Evolutionary conservation across 2,888 invertebrate species (phyloP).

Genomic region (Hemicrepidius hirtus): DNA sequence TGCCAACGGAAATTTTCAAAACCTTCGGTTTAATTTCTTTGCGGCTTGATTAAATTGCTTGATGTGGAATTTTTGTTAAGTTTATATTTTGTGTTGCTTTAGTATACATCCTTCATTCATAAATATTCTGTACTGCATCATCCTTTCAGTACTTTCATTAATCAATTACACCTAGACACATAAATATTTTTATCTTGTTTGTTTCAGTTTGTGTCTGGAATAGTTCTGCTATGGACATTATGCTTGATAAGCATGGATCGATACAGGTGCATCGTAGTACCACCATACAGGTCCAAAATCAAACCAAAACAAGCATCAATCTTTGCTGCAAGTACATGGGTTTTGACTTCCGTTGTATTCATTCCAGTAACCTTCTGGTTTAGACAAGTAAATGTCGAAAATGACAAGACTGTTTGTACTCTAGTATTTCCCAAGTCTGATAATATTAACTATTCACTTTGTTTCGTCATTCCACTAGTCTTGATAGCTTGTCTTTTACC

Average conservation of each 20-base stretch:
- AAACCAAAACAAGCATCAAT: conserved; percentile 71
- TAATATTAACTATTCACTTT: conserved; percentile 71
- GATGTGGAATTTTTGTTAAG: too few species aligned
- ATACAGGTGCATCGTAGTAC: conserved; percentile 74
- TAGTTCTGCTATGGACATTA: conserved; percentile 76
- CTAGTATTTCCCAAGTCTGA: conserved; percentile 74
- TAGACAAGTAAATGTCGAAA: conserved; percentile 63
- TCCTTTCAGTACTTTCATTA: background rate
- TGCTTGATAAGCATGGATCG: conserved; percentile 76
- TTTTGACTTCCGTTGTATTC: conserved; percentile 72
- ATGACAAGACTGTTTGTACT: conserved; percentile 71
- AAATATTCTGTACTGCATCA: background rate
- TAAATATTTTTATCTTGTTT: conserved; percentile 25
- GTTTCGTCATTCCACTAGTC: conserved; percentile 73
- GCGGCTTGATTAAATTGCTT: too few species aligned
- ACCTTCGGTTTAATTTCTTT: too few species aligned
- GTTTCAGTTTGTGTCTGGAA: conserved; percentile 76
- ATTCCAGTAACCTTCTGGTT: conserved; percentile 75
- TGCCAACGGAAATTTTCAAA: too few species aligned
- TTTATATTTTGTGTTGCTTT: background rate
- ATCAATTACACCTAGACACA: background rate
- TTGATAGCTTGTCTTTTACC: conserved; percentile 74
- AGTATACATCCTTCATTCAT: background rate
- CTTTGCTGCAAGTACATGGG: conserved; percentile 72
- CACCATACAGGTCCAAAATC: conserved; percentile 74